Base-by-base conservation (phyloP, 2,888 invertebrate species). In the Drosophila cognata region DNA sequence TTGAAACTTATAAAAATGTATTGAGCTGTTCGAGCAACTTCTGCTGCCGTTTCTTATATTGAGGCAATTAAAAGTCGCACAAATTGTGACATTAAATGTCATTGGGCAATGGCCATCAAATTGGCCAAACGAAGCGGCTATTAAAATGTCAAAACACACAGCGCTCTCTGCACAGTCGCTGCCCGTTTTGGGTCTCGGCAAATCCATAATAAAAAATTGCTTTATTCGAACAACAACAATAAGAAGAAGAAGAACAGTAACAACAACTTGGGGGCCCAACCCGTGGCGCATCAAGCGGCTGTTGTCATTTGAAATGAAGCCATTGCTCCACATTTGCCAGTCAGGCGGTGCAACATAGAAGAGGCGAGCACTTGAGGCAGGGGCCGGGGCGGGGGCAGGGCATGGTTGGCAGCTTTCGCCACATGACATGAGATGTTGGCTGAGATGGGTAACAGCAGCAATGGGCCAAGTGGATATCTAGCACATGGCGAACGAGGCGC, bases 241-340 rank as follows among this genome's bases (percentile, higher is more conserved):
- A 25, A 36, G 18, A 28, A 29, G 18, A 28, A 38, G 36, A 35
- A n/a, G 7, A 57, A 4, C 35, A 56, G 18, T 4, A 29, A 29
- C n/a, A 56, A 50, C 64, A 71, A 71, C 59, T 68, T 84, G 70
- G 60, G 66, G 64, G 72, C 74, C 78, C 77, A 74, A 78, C 84
- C 84, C 84, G 88, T 60, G 68, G 88, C 61, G 86, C 84, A 76
- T 75, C 87, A 79, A 74, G 77, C 81, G 77, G 73, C 89, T 74
- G 82, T 79, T 85, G 85, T 89, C 85, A 89, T 84, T 87, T 74
- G 84, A 76, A 89, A 85, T 85, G 84, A 85, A 85, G 85, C 79
- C 84, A 74, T 85, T 85, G 85, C 89, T 89, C 89, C 89, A 85
- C 77, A 84, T 84, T 46, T 52, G 58, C 50, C 33, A 38, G 57